Percentiles rank a stretch among this genome's conserved stretches.
Conservation (phyloP, 2,888 invertebrate species). For the Rhagophthalmus giganteus region DNA sequence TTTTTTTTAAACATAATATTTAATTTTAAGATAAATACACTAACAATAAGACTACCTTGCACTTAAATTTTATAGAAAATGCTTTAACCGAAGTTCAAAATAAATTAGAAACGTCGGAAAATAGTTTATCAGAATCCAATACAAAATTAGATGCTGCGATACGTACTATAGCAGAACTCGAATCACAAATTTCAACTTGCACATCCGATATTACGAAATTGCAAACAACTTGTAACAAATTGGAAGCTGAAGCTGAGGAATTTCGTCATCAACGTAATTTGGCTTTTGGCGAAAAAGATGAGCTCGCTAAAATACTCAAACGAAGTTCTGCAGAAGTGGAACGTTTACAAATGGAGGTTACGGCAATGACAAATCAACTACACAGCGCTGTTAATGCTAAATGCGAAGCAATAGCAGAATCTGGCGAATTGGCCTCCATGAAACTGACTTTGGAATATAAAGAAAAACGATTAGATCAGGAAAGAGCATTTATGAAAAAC, state of each 20-base stretch:
- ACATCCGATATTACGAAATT: conserved; percentile 67
- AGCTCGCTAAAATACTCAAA: conserved; percentile 70
- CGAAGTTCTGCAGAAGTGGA: conserved; percentile 74
- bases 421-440: conserved; percentile 80
- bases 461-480: conserved; percentile 83
- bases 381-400: conserved; percentile 76
- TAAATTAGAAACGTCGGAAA: conserved; percentile 60
- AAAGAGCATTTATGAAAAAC: conserved; percentile 72
- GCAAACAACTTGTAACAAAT: conserved; percentile 63
- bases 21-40: no score
- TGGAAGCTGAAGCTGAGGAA: conserved; percentile 68
- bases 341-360: conserved; percentile 69
- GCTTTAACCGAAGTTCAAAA: conserved; percentile 55
- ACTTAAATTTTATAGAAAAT: conserved; percentile 13
- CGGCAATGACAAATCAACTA: conserved; percentile 72
- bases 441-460: conserved; percentile 78
- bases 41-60: no score
- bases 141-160: conserved; percentile 65
- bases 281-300: conserved; percentile 75
- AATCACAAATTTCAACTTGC: conserved; percentile 64
- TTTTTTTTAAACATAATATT: neutral
- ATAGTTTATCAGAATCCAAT: conserved; percentile 66
- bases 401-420: conserved; percentile 78
- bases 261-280: conserved; percentile 71
- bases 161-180: conserved; percentile 66